Conservation (phyloP, 2,113 vertebrate genomes). For the Lagopus leucura region DNA sequence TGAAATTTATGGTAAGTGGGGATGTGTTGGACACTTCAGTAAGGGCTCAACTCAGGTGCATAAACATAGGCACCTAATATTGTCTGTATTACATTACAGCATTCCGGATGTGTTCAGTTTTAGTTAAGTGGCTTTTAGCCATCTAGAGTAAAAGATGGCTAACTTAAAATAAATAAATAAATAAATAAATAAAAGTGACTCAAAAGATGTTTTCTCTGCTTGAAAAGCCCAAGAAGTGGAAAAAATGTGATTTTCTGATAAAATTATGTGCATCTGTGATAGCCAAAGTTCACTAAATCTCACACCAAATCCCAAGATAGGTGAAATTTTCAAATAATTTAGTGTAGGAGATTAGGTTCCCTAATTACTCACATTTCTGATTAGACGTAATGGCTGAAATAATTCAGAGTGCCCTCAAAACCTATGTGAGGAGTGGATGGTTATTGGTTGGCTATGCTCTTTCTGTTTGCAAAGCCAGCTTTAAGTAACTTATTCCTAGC, state of each 20-base stretch:
- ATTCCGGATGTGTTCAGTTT: neutral
- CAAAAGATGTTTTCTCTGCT: neutral
- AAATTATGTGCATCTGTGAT: neutral
- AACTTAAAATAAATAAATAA: too few relatives aligned
- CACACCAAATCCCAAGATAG: neutral
- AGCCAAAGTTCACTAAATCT: neutral
- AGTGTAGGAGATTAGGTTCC: neutral
- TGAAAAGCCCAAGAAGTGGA: neutral
- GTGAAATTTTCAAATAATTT: neutral
- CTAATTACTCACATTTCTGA: neutral
- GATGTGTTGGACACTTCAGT: neutral
- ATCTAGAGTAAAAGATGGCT: neutral
- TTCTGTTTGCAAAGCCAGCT: neutral
- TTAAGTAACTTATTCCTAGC: neutral
- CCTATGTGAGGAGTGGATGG: neutral
- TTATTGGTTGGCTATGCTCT: neutral
- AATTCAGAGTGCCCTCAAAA: neutral
- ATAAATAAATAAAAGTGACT: too few relatives aligned
- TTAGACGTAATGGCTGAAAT: neutral
- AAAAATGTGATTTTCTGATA: neutral
- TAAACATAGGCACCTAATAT: neutral
- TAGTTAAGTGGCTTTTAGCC: neutral
- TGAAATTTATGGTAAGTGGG: neutral
- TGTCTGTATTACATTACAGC: neutral
- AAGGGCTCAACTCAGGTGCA: neutral